Conservation (phyloP, 2,888 invertebrate species). For the Torymus tubicola region DNA sequence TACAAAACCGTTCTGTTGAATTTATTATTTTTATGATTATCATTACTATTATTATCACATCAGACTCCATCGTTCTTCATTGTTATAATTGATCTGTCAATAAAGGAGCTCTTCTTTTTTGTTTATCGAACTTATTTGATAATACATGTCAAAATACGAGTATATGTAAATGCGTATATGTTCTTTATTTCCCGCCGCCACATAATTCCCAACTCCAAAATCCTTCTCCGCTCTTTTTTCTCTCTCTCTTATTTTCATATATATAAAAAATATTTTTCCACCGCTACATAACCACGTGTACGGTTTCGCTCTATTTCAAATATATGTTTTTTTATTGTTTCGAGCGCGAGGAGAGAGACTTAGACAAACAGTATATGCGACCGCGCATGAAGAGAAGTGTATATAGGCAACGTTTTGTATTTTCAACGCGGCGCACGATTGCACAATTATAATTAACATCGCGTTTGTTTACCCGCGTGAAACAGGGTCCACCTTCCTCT, state of each 20-base stretch:
- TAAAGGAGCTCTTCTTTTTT: constrained; percentile 41
- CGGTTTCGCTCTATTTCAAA: neutral
- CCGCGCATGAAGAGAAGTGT: neutral
- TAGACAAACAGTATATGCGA: neutral
- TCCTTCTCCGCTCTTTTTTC: neutral
- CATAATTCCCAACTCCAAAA: neutral
- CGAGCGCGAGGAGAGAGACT: neutral
- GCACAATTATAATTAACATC: too few relatives aligned
- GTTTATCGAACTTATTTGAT: constrained; percentile 51
- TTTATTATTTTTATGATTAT: constrained; percentile 16
- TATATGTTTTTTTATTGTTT: neutral
- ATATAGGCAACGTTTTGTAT: too few relatives aligned
- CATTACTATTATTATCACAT: neutral
- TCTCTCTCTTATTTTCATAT: constrained; percentile 3
- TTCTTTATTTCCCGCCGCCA: neutral
- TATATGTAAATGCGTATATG: constrained; percentile 2
- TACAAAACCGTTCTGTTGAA: constrained; percentile 1
- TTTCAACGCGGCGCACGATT: too few relatives aligned
- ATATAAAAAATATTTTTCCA: neutral
- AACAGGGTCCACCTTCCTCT: too few relatives aligned
- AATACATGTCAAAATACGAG: constrained; percentile 52
- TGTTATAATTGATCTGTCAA: constrained; percentile 33
- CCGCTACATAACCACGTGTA: neutral
- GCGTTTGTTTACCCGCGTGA: too few relatives aligned
- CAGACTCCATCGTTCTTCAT: neutral